Conservation (phyloP, 2,797 vertebrate species). For the Capromys pilorides region DNA sequence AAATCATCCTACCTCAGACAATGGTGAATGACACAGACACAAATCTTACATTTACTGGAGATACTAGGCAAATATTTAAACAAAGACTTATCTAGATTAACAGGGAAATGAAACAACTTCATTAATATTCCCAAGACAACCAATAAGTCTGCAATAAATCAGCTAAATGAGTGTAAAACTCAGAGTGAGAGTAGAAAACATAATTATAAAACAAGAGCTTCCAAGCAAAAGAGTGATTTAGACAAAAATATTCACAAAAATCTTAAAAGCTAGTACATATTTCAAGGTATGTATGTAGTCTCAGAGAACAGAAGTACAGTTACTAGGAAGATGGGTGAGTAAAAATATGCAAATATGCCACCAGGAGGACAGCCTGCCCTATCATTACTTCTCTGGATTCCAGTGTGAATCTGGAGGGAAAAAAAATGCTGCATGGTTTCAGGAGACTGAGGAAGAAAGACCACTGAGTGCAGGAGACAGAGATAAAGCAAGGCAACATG, state of each 20-base stretch:
- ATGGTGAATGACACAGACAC: background rate
- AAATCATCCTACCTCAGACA: background rate
- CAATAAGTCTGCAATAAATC: conserved; percentile 34
- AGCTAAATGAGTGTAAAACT: conserved; percentile 39
- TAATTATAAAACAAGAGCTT: conserved; percentile 18
- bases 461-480: background rate
- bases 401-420: background rate
- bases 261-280: background rate
- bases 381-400: background rate
- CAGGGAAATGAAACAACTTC: conserved; percentile 2
- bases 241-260: background rate
- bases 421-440: background rate
- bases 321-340: background rate
- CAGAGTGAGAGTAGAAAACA: background rate
- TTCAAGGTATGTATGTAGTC: background rate
- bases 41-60: background rate
- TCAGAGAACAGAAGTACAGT: conserved; percentile 11
- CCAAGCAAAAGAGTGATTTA: conserved; percentile 18
- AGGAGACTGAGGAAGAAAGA: background rate
- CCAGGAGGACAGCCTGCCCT: background rate
- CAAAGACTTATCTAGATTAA: background rate
- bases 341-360: conserved; percentile 16
- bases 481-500: background rate
- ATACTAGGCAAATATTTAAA: conserved; percentile 18
- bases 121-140: background rate